Base-by-base conservation (phyloP, 2,113 vertebrate species). In the Pachycephala philippinensis region DNA sequence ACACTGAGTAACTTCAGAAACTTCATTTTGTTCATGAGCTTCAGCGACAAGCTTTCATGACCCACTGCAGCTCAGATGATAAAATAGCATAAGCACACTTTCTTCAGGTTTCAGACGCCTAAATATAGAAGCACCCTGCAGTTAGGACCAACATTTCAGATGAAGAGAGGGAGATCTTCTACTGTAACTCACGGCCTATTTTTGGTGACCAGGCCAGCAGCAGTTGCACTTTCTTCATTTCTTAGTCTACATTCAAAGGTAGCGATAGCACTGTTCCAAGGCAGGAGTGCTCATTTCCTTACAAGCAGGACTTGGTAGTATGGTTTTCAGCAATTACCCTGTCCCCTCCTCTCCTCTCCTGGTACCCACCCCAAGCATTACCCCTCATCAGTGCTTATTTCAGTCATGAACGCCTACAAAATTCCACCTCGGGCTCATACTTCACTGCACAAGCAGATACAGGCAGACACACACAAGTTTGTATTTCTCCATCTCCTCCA, bases 51-150 rank as follows among this genome's bases (percentile, higher is more conserved):
- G 64, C 30, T 81, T 70, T 74, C 35, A 15, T 6, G 30, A 63
- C 11, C 35, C 64, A n/a, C 42, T 13, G 7, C 27, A 77, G 50
- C 52, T 70, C 68, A 35, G 87, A 63, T 1, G 2, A 59, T 33
- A 75, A 84, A 87, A 66, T 31, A 87, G 37, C 16, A 26, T 1
- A 49, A 44, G 16, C 70, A 70, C 14, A 8, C 30, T 70, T 84
- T 78, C 71, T 84, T 89, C 69, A 68, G 47, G 71, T 90, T 66
- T 81, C 91, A 90, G 79, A 24, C 52, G 33, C 27, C 33, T 75
- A 77, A 83, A 83, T 40, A 80, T 5, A 86, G 76, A 5, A 86
- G 54, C 54, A 65, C 9, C 27, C 39, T 3, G 12, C 59, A 74
- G 39, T 63, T 15, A 70, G 47, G 33, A 52, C 14, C 61, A 40